Percentiles rank a stretch among this genome's conserved stretches.
These are phyloP conservation scores for Malthinus flaveolus DNA, from an alignment of 2,888 invertebrate genomes.

Conservation along the genomic window DNA sequence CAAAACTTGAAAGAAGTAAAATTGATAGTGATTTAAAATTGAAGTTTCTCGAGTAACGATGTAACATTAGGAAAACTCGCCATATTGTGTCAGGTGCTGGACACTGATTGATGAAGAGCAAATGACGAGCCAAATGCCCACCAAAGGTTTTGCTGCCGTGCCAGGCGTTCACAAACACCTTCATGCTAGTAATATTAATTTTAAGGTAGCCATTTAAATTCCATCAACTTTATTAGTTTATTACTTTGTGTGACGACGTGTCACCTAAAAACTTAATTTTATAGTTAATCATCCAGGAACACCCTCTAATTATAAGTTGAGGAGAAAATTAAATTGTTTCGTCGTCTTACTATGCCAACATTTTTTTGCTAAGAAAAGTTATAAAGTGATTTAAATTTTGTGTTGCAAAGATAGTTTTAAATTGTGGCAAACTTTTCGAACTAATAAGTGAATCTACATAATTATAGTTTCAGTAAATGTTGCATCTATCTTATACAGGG, in stretches of 20 bases:
- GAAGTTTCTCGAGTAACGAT: conserved; percentile 17
- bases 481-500: no score
- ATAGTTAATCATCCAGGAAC: background rate
- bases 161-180: conserved; percentile 32
- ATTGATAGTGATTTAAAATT: conserved; percentile 2
- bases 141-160: conserved; percentile 30
- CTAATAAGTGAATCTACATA: no score
- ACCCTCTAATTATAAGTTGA: background rate
- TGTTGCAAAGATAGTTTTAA: no score
- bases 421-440: no score
- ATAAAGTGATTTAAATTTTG: no score
- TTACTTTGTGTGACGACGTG: conserved; percentile 25
- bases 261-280: conserved; percentile 13
- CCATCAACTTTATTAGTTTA: conserved; percentile 34
- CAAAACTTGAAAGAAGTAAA: background rate
- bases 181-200: conserved; percentile 14
- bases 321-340: no score
- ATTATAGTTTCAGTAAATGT: no score
- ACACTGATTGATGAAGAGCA: conserved; percentile 42
- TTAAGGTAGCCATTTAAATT: conserved; percentile 29
- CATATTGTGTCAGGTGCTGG: conserved; percentile 39
- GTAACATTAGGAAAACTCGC: conserved; percentile 30
- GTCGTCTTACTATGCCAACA: no score
- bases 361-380: no score
- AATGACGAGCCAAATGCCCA: conserved; percentile 40